Evolutionary conservation across 2,888 invertebrate genomes (phyloP), one percentile per base, ranked within the genome.

Genomic region (Cylloceria caligata): DNA sequence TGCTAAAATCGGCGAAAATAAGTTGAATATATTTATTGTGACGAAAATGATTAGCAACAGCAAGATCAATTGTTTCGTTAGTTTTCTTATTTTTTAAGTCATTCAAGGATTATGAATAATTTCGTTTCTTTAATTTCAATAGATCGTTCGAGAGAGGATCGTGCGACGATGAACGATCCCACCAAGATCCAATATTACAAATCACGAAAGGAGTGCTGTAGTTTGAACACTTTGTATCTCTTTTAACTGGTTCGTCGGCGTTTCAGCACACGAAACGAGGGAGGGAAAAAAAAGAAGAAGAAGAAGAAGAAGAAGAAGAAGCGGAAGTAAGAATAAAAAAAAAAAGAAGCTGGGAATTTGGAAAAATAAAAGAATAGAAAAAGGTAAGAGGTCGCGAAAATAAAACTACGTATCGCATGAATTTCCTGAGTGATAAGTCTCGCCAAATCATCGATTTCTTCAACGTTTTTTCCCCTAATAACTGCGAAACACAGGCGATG

Each of bases 111-210:
- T n/a, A 16, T 45, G n/a, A 45, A 13, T 45, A 45, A 45, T 16
- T 16, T n/a, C 5, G 13, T 45, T 45, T 45, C 16, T 45, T 5
- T 45, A n/a, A 45, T 45, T 45, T 5, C n/a, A 3, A 16, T 49
- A 73, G 72, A 49, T 62, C 34, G 62, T 47, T 60, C 47, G 47
- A 34, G 62, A 36, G 45, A 47, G 24, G 24, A 11, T 62, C 62
- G 60, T 24, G 47, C 62, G 49, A 62, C 34, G 49, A 73, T 73
- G 72, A 73, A 19, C 34, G 36, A 47, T n/a, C 7, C 47, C n/a
- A 47, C 24, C 9, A 24, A 49, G 13, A 36, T 7, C 19, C 62
- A 49, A 60, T 47, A 62, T 62, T 24, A 24, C 24, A 49, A 73
- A 62, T 49, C 49, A 34, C 16, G 47, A 42, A 34, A 49, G 49